Percentiles rank a stretch among this genome's conserved stretches.
phyloP scores from a whole-genome alignment of 2,888 invertebrate genomes.

The Halocaridina rubra region DNA sequence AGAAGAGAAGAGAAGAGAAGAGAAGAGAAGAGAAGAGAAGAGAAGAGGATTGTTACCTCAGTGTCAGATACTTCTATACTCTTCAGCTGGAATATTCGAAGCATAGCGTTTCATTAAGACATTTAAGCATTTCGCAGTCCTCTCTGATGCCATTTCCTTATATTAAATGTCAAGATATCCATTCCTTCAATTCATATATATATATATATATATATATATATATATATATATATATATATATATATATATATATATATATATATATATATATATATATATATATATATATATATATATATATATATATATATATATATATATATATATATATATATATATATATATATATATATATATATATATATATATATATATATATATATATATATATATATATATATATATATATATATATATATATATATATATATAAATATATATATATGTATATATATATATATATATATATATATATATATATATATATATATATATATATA shows the following conservation, averaged over 20 bases:
- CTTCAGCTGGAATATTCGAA: too few relatives aligned
- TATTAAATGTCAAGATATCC: neutral
- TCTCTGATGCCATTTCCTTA: neutral
- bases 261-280: neutral
- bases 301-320: neutral
- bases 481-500: neutral
- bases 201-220: neutral
- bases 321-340: neutral
- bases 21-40: neutral
- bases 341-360: neutral
- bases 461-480: neutral
- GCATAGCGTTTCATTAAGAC: too few relatives aligned
- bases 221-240: neutral
- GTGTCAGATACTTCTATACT: neutral
- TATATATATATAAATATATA: neutral
- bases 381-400: neutral
- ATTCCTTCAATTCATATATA: neutral
- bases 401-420: neutral
- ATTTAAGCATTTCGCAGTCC: neutral
- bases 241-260: neutral
- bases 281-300: neutral
- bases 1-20: neutral
- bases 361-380: neutral
- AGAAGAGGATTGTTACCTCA: neutral
- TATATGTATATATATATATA: neutral